Evolutionary conservation across 2,797 vertebrate species (phyloP).

Genomic region (Lindbergichthys nudifrons): DNA sequence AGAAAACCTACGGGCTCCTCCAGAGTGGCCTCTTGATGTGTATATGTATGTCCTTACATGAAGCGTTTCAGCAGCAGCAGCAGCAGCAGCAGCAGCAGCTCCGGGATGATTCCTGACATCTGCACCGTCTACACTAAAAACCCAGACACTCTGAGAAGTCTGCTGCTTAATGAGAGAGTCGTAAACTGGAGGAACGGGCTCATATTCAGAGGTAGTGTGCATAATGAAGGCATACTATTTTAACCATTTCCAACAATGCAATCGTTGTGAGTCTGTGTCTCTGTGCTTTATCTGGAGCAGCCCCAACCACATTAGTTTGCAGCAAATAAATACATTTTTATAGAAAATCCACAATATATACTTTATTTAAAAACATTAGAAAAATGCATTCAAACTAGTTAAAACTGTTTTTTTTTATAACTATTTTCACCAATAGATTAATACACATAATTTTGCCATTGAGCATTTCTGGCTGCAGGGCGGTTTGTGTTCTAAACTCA

Average conservation of each 20-base stretch:
- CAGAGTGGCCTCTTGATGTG: conserved; percentile 43
- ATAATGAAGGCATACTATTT: conserved; percentile 3
- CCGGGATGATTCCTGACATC: conserved; percentile 44
- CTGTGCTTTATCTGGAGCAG: not conserved
- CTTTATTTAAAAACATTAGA: not conserved
- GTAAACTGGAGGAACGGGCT: conserved; percentile 23
- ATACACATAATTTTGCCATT: not conserved
- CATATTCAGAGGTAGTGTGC: conserved; percentile 29
- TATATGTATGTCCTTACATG: conserved; percentile 32
- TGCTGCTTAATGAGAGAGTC: conserved; percentile 34
- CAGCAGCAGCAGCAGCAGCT: conserved; percentile 40
- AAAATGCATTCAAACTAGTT: not conserved
- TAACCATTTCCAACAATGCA: not conserved
- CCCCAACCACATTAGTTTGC: not conserved
- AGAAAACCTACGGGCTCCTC: conserved; percentile 38
- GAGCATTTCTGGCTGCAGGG: conserved; percentile 11
- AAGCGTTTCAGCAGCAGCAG: conserved; percentile 53
- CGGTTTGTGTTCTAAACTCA: not conserved
- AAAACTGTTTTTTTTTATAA: not conserved
- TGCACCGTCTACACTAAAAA: conserved; percentile 40
- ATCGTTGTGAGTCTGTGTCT: not conserved
- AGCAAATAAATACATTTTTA: not conserved
- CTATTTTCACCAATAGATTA: conserved; percentile 18
- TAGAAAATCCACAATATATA: not conserved
- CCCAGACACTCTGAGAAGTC: conserved; percentile 25